Evolutionary conservation across 1,140 invertebrate species (phyloP).

Genomic region (Calephelis virginiensis): DNA sequence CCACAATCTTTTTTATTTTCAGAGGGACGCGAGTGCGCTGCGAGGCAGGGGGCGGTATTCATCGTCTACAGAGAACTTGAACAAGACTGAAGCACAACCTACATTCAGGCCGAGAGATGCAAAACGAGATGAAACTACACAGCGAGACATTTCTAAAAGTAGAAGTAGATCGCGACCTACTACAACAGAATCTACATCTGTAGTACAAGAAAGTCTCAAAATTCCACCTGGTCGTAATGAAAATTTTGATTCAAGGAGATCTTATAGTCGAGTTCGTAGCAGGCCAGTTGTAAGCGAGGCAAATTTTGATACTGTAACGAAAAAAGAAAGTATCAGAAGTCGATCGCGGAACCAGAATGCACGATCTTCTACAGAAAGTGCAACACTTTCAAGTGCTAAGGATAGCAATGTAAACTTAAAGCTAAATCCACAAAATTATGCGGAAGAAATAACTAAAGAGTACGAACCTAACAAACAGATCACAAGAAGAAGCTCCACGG

Average conservation of each 20-base stretch:
- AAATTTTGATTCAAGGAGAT: slow-evolving; percentile 62
- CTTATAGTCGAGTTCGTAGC: slow-evolving; percentile 50
- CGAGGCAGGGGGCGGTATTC: slow-evolving; percentile 52
- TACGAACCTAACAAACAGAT: slow-evolving; percentile 41
- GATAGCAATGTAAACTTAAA: not conserved
- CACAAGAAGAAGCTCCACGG: slow-evolving; percentile 49
- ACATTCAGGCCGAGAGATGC: slow-evolving; percentile 49
- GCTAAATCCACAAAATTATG: not conserved
- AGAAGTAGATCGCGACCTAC: slow-evolving; percentile 39
- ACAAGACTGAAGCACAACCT: slow-evolving; percentile 39
- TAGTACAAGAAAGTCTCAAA: slow-evolving; percentile 35
- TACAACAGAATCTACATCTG: slow-evolving; percentile 27
- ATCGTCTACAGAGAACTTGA: slow-evolving; percentile 35
- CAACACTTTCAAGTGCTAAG: slow-evolving; percentile 25
- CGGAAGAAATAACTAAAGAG: not conserved
- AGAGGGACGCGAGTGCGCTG: slow-evolving; percentile 49
- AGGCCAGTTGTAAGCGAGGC: slow-evolving; percentile 39
- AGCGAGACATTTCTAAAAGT: slow-evolving; percentile 42
- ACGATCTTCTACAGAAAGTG: slow-evolving; percentile 17
- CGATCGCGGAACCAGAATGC: slow-evolving; percentile 41
- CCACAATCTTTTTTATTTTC: slow-evolving; percentile 17
- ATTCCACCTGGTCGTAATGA: slow-evolving; percentile 42
- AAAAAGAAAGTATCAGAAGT: slow-evolving; percentile 40
- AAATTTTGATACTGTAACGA: slow-evolving; percentile 39
- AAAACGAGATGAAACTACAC: slow-evolving; percentile 46